Conservation (phyloP, 2,797 vertebrate species). For the Megalops cyprinoides region DNA sequence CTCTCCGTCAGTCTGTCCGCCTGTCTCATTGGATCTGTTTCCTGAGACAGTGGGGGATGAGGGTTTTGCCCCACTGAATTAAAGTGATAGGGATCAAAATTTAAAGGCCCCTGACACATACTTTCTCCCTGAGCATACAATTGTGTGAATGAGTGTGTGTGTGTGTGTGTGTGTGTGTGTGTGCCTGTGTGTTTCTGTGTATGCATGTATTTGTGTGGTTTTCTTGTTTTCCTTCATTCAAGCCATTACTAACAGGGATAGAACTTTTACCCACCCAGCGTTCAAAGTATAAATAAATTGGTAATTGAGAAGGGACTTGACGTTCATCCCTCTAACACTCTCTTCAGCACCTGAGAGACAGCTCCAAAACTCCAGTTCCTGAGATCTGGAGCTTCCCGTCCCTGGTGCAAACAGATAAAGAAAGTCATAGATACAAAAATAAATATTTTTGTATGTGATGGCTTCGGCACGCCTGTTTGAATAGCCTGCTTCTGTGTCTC, state of each 20-base stretch:
- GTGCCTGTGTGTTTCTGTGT: not conserved
- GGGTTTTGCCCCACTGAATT: not conserved
- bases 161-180: not conserved
- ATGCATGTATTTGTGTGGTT: not conserved
- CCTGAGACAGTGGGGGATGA: not conserved
- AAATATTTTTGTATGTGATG: constrained; percentile 3
- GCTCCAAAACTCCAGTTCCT: not conserved
- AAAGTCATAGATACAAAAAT: constrained; percentile 5
- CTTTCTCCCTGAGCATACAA: too few species aligned
- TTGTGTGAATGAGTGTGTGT: not conserved
- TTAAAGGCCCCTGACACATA: constrained; percentile 2
- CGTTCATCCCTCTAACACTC: not conserved
- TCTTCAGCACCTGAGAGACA: not conserved
- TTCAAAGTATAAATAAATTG: not conserved
- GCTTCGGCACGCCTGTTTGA: not conserved
- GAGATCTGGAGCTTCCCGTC: not conserved
- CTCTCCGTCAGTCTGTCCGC: constrained; percentile 48
- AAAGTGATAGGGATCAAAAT: not conserved
- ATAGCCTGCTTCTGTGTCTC: not conserved
- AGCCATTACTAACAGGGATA: constrained; percentile 1
- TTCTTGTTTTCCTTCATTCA: not conserved
- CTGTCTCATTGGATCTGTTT: constrained; percentile 59
- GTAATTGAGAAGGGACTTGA: not conserved
- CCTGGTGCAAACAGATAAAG: not conserved
- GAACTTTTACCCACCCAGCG: not conserved